These are phyloP conservation scores for Characodon lateralis DNA, from an alignment of 2,797 vertebrate genomes.

Conservation along the genomic window DNA sequence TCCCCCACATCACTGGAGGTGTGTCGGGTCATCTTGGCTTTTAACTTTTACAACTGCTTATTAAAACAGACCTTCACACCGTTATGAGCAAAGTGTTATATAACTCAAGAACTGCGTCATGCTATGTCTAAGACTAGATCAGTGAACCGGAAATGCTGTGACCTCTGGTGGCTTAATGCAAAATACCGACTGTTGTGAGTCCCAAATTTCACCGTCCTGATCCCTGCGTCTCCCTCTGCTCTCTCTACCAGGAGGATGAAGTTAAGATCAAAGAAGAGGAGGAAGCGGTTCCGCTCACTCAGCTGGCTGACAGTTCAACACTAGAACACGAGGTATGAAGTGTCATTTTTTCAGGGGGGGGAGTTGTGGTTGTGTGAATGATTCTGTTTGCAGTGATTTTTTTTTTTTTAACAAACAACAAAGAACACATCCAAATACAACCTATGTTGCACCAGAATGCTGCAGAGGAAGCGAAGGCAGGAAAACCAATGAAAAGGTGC, in stretches of 20 bases:
- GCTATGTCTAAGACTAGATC: neutral
- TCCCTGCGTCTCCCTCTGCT: constrained; percentile 14
- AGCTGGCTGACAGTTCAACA: constrained; percentile 73
- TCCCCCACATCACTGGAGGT: constrained; percentile 21
- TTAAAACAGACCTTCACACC: constrained; percentile 20
- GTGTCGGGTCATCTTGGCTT: constrained; percentile 6
- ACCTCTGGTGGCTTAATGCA: neutral
- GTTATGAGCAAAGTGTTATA: constrained; percentile 5
- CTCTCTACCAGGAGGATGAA: constrained; percentile 50
- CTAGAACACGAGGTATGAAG: constrained; percentile 77
- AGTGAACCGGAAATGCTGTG: constrained; percentile 18
- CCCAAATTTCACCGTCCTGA: neutral
- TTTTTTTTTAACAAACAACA: no score
- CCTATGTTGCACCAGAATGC: neutral
- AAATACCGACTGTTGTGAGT: no score
- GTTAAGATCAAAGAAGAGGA: constrained; percentile 65
- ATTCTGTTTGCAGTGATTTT: neutral
- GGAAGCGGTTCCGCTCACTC: constrained; percentile 60
- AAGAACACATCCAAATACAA: neutral
- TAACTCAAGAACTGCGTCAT: neutral
- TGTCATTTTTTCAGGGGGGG: neutral
- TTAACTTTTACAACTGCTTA: constrained; percentile 6
- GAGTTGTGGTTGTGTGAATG: neutral
- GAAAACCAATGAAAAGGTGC: neutral
- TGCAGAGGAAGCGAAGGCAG: neutral